These are phyloP conservation scores for Heterotilapia buettikoferi DNA, from an alignment of 2,113 vertebrate genomes.

Conservation along the genomic window DNA sequence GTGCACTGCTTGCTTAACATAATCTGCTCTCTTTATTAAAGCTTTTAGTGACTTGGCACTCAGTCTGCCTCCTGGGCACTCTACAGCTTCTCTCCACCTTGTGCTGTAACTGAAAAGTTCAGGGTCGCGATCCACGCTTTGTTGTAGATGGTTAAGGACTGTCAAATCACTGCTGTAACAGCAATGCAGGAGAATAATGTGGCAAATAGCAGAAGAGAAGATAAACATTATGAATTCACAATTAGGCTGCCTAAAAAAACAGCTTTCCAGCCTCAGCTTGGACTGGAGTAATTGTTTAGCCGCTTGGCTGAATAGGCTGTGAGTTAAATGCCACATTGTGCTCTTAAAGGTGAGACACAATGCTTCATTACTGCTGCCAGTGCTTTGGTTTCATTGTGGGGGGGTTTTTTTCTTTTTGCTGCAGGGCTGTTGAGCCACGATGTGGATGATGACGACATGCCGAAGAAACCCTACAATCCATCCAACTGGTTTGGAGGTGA, in stretches of 20 bases:
- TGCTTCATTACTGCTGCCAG: neutral
- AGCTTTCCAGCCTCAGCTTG: neutral
- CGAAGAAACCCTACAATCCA: conserved; percentile 15
- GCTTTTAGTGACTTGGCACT: neutral
- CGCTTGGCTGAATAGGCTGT: neutral
- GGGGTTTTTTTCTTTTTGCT: rapidly evolving
- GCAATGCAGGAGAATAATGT: neutral
- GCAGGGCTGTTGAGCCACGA: conserved; percentile 73
- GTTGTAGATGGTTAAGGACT: neutral
- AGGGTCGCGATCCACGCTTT: neutral
- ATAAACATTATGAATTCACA: neutral
- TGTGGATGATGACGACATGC: neutral
- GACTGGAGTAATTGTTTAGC: neutral
- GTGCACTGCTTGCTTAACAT: neutral
- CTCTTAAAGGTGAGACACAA: neutral
- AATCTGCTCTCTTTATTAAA: neutral
- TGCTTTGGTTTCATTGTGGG: neutral
- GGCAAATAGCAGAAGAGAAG: neutral
- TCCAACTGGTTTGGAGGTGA: conserved; percentile 55
- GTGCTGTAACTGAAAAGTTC: neutral
- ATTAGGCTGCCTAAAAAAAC: neutral
- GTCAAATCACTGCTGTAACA: neutral
- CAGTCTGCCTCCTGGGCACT: neutral
- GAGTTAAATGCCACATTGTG: neutral
- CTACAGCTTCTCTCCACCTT: neutral